These are phyloP conservation scores for Pimephales promelas DNA, from an alignment of 2,113 vertebrate genomes.

Conservation along the genomic window DNA sequence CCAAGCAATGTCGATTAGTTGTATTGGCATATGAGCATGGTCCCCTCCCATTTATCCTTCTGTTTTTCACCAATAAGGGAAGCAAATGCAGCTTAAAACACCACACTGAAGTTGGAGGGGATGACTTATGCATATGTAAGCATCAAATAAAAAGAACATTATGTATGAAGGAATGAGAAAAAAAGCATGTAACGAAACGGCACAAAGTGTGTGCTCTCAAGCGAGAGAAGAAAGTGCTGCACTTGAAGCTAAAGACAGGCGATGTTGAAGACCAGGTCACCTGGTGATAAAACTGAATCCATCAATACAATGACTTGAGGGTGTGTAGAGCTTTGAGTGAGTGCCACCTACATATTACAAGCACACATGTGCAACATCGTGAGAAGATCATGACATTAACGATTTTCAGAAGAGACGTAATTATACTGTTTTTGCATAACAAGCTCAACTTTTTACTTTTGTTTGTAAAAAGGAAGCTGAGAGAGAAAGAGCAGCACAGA, in stretches of 20 bases:
- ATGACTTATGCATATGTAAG: slow-evolving; percentile 26
- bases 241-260: slow-evolving; percentile 13
- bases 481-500: slow-evolving; percentile 49
- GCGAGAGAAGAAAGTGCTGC: not conserved
- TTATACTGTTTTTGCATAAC: slow-evolving; percentile 41
- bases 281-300: slow-evolving; percentile 33
- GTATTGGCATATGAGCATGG: slow-evolving; percentile 60
- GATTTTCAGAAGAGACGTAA: slow-evolving; percentile 22
- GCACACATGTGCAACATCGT: slow-evolving; percentile 28
- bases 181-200: not conserved
- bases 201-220: not conserved
- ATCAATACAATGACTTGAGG: slow-evolving; percentile 30
- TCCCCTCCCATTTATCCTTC: slow-evolving; percentile 47
- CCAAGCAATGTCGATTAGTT: slow-evolving; percentile 74
- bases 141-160: slow-evolving; percentile 37
- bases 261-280: slow-evolving; percentile 13
- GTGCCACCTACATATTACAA: slow-evolving; percentile 32
- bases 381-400: slow-evolving; percentile 25
- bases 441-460: slow-evolving; percentile 31
- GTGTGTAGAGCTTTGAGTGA: slow-evolving; percentile 4
- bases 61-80: slow-evolving; percentile 50
- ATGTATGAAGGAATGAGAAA: slow-evolving; percentile 25
- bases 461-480: not conserved
- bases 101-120: slow-evolving; percentile 14
- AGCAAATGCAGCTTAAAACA: slow-evolving; percentile 43